phyloP scores from a whole-genome alignment of 1,140 invertebrate species.

The Leptopilina clavipes region DNA sequence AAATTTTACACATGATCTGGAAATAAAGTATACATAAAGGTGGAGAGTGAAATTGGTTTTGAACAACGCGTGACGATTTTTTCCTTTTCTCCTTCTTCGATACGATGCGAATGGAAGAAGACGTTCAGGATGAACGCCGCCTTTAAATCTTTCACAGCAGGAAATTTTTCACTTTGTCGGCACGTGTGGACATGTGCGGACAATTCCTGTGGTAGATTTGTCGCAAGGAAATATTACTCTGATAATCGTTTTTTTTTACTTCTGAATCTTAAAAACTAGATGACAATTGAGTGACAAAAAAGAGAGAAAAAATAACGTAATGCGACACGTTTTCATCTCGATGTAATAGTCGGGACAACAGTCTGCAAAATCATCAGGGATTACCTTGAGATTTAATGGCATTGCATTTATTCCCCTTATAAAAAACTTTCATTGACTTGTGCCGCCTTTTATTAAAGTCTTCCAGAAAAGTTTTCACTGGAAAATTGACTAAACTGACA shows the following conservation, averaged over 20 bases:
- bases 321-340: background rate
- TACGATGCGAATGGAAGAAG: constrained; percentile 40
- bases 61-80: constrained; percentile 30
- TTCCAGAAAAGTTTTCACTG: background rate
- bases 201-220: constrained; percentile 73
- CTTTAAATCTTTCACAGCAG: constrained; percentile 58
- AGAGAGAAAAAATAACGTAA: background rate
- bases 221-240: constrained; percentile 53
- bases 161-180: constrained; percentile 71
- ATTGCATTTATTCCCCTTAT: background rate
- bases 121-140: constrained; percentile 46
- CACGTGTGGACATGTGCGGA: constrained; percentile 70
- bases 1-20: constrained; percentile 17
- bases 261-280: background rate
- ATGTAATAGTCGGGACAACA: background rate
- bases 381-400: background rate
- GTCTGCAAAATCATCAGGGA: constrained; percentile 15
- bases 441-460: background rate
- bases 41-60: constrained; percentile 3
- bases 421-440: background rate
- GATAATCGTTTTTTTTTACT: background rate
- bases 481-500: background rate
- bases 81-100: background rate
- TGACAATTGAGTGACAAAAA: background rate
- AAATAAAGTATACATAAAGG: constrained; percentile 2